Evolutionary conservation across 2,113 vertebrate genomes (phyloP).

Genomic region (Tragelaphus buxtoni): DNA sequence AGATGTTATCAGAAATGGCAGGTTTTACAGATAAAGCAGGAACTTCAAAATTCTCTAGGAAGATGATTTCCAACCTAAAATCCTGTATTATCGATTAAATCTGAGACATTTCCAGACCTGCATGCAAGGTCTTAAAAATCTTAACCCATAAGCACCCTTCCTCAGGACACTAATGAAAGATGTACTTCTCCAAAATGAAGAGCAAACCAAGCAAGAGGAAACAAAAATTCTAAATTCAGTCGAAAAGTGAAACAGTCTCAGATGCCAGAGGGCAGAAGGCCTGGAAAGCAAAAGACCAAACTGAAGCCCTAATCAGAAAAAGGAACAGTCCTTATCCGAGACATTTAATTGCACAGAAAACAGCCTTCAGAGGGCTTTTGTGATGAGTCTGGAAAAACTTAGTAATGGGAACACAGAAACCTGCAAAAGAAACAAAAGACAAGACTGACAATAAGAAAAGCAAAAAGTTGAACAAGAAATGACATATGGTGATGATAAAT

Average conservation of each 20-base stretch:
- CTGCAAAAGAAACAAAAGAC: background rate
- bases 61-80: background rate
- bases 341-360: background rate
- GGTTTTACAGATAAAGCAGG: background rate
- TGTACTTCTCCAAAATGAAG: background rate
- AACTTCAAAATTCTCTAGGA: background rate
- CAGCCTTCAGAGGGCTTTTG: background rate
- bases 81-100: background rate
- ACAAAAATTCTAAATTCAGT: background rate
- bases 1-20: background rate
- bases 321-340: background rate
- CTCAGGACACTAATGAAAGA: background rate
- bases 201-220: background rate
- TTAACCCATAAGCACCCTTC: background rate
- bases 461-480: background rate
- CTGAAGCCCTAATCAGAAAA: background rate
- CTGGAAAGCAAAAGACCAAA: background rate
- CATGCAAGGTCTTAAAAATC: background rate
- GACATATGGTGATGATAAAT: background rate
- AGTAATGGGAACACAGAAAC: background rate
- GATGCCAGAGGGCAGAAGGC: background rate
- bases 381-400: background rate
- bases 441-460: background rate
- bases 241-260: background rate
- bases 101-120: background rate